Evolutionary conservation across 2,113 vertebrate genomes (phyloP), one percentile per base, ranked within the genome.

Genomic region (Strix aluco): DNA sequence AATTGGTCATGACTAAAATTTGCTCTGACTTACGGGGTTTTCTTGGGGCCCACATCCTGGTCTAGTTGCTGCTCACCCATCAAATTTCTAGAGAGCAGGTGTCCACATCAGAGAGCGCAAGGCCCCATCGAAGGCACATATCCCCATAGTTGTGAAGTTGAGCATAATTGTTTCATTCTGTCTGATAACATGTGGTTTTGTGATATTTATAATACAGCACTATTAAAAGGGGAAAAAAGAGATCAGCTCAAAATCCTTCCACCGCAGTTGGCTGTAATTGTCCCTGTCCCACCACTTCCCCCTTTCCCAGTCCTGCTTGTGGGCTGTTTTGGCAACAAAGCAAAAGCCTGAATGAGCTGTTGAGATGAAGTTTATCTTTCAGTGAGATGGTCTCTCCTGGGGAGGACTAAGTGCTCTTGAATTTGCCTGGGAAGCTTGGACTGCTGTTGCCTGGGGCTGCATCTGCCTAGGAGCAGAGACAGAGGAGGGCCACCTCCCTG

Each of bases 281-380:
- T 95, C 92, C 94, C 92, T 96, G 96, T 95, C 91, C 92, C 97
- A 97, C 94, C 91, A 91, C 95, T 96, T 97, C 94, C 94, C 94
- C 83, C 88, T 80, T 87, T 75, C 89, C 86, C 91, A 92, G 83
- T 95, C 73, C 94, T 88, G 49, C 81, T 91, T 95, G 95, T 36
- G 96, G 94, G 86, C 74, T 95, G 58, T 47, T 91, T 82, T 95
- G 95, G 95, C 94, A 96, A 72, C 70, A 49, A 69, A 66, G 81
- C 79, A 52, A 58, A 79, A 95, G 78, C 74, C 70, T 51, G 89
- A 96, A 94, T 21, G 89, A 97, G 92, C 95, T 96, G 96, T 75
- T 94, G 92, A 88, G 92, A 90, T 89, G 91, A 69, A 94, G 89
- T 86, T 94, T 87, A 91, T 87, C 81, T 73, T 83, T 81, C 21